Evolutionary conservation across 2,797 vertebrate genomes (phyloP).

Genomic region (Knipowitschia caucasica): DNA sequence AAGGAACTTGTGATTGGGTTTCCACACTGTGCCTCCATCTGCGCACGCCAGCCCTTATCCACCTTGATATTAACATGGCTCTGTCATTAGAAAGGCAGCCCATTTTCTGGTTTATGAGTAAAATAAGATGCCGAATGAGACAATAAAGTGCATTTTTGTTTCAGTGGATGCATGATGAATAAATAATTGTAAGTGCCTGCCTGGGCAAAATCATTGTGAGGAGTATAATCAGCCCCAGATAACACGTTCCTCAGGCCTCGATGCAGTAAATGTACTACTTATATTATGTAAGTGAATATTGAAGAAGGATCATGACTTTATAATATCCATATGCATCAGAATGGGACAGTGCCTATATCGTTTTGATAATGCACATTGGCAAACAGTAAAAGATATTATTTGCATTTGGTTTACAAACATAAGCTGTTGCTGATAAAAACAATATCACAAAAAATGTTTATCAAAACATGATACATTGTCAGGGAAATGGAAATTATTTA

Average conservation of each 20-base stretch:
- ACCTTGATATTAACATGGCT: conserved; percentile 93
- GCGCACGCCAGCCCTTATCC: conserved; percentile 77
- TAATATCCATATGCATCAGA: conserved; percentile 57
- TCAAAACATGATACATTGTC: no score
- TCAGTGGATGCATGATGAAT: conserved; percentile 87
- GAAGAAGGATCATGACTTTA: conserved; percentile 76
- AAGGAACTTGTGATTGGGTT: conserved; percentile 96
- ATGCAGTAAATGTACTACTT: conserved; percentile 52
- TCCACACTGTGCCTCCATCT: conserved; percentile 87
- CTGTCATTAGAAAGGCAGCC: conserved; percentile 89
- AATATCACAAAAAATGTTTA: no score
- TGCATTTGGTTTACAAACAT: no score
- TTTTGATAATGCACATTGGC: conserved; percentile 10
- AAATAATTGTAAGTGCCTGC: conserved; percentile 88
- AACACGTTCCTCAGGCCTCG: conserved; percentile 57
- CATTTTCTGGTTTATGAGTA: conserved; percentile 84
- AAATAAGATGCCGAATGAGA: conserved; percentile 88
- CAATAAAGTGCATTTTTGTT: conserved; percentile 92
- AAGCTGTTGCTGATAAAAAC: no score
- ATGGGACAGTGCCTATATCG: conserved; percentile 19
- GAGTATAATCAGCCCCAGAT: conserved; percentile 75
- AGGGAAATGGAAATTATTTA: no score
- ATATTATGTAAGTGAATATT: conserved; percentile 70
- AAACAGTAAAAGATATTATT: no score
- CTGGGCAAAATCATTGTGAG: conserved; percentile 64